phyloP scores from a whole-genome alignment of 2,797 vertebrate species.

The Squalus acanthias region DNA sequence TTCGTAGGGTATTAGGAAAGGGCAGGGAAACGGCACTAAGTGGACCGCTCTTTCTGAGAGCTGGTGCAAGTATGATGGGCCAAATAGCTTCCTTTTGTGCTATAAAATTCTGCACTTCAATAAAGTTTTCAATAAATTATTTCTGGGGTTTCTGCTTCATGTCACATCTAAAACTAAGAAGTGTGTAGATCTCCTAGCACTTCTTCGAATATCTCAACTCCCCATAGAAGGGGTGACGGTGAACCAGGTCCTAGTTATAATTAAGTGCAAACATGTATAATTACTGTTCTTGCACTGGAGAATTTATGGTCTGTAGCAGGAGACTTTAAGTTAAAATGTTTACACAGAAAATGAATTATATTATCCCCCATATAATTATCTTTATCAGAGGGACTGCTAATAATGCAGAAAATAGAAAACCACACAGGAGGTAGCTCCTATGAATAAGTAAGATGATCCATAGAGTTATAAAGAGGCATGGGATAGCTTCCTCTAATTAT shows the following conservation, averaged over 20 bases:
- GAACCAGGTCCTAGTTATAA: not conserved
- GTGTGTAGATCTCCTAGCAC: not conserved
- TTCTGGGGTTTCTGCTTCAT: not conserved
- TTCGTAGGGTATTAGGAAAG: no score
- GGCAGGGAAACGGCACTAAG: no score
- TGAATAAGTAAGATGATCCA: not conserved
- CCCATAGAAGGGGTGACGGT: not conserved
- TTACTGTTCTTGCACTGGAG: not conserved
- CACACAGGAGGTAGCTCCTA: not conserved
- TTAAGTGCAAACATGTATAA: not conserved
- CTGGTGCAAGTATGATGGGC: not conserved
- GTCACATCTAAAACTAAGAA: not conserved
- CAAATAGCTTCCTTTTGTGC: not conserved
- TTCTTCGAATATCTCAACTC: not conserved
- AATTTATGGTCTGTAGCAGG: not conserved
- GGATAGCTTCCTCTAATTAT: not conserved
- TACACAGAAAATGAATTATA: not conserved
- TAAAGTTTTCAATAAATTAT: not conserved
- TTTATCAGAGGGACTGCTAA: not conserved
- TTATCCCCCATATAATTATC: not conserved
- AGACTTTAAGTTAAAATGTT: not conserved
- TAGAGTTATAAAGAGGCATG: not conserved
- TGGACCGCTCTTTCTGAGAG: no score
- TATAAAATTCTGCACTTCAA: not conserved
- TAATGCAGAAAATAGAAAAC: not conserved